Conservation (phyloP, 2,888 invertebrate genomes). For the Perdita meconis region DNA sequence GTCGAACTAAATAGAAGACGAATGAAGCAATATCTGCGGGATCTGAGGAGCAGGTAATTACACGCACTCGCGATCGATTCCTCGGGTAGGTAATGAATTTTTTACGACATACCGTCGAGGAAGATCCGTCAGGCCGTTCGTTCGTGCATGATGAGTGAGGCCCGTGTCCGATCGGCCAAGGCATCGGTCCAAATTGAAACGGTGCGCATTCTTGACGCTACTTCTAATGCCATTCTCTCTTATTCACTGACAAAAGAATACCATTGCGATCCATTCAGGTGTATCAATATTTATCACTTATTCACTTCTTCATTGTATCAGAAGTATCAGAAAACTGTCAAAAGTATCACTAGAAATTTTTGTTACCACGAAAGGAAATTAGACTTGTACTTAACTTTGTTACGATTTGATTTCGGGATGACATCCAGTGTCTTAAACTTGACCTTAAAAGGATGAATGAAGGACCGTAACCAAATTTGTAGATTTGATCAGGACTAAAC, state of each 20-base stretch:
- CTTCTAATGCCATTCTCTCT: constrained; percentile 25
- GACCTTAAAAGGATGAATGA: too few species aligned
- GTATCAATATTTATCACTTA: too few species aligned
- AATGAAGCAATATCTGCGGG: constrained; percentile 28
- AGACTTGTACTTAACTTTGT: too few species aligned
- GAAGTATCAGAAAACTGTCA: too few species aligned
- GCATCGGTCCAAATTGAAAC: constrained; percentile 72
- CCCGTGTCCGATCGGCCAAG: constrained; percentile 72
- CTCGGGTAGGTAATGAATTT: constrained; percentile 81
- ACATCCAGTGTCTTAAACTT: too few species aligned
- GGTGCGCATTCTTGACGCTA: constrained; percentile 23
- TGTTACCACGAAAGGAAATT: too few species aligned
- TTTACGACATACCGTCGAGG: constrained; percentile 76
- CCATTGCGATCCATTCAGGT: constrained; percentile 22
- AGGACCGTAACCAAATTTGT: too few species aligned
- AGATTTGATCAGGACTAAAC: too few species aligned
- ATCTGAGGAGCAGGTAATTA: constrained; percentile 78
- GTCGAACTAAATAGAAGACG: neutral
- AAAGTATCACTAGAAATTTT: too few species aligned
- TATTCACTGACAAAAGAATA: constrained; percentile 38
- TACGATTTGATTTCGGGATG: too few species aligned
- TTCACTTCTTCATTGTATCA: too few species aligned
- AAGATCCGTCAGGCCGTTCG: constrained; percentile 63
- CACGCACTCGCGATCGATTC: constrained; percentile 81
- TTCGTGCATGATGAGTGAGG: constrained; percentile 61